These are phyloP conservation scores for Artibeus lituratus DNA, from an alignment of 2,797 vertebrate species.

Conservation along the genomic window DNA sequence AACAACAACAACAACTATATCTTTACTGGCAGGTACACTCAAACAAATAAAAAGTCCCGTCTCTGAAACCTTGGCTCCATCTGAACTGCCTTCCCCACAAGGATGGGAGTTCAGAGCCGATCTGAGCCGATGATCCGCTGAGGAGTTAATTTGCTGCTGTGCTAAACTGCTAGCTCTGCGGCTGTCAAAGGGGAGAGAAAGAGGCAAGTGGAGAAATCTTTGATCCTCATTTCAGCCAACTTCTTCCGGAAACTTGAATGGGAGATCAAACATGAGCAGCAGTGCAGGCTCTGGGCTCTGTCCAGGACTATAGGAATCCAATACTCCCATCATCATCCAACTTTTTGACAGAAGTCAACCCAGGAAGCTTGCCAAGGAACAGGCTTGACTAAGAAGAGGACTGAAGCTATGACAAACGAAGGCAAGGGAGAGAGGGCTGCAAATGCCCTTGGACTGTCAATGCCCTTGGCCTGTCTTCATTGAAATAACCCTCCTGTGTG, in stretches of 20 bases:
- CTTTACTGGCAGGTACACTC: slow-evolving; percentile 55
- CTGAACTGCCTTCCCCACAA: slow-evolving; percentile 49
- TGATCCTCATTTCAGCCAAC: slow-evolving; percentile 79
- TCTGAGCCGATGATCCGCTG: slow-evolving; percentile 49
- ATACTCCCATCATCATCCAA: slow-evolving; percentile 71
- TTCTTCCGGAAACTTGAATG: slow-evolving; percentile 75
- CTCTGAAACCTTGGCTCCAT: not conserved
- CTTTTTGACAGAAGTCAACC: slow-evolving; percentile 71
- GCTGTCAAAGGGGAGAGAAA: slow-evolving; percentile 77
- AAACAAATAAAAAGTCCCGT: slow-evolving; percentile 18
- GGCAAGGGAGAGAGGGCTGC: not conserved
- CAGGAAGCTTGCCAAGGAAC: slow-evolving; percentile 69
- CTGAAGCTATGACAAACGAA: slow-evolving; percentile 61
- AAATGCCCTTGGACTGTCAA: not conserved
- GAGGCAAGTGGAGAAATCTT: slow-evolving; percentile 75
- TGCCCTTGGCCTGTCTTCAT: slow-evolving; percentile 12
- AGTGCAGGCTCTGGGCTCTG: slow-evolving; percentile 58
- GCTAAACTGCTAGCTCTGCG: slow-evolving; percentile 8
- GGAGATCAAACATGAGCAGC: slow-evolving; percentile 81
- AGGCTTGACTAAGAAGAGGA: slow-evolving; percentile 54
- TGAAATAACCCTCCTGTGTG: not conserved
- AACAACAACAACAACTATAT: not conserved
- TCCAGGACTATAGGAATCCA: slow-evolving; percentile 79
- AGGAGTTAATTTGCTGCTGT: slow-evolving; percentile 70
- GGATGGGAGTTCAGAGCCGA: no score